A percentile compares a stretch with the other conserved stretches of the same genome.
Evolutionary conservation across 1,140 invertebrate genomes (phyloP).

Genomic region (Chironomus tepperi): DNA sequence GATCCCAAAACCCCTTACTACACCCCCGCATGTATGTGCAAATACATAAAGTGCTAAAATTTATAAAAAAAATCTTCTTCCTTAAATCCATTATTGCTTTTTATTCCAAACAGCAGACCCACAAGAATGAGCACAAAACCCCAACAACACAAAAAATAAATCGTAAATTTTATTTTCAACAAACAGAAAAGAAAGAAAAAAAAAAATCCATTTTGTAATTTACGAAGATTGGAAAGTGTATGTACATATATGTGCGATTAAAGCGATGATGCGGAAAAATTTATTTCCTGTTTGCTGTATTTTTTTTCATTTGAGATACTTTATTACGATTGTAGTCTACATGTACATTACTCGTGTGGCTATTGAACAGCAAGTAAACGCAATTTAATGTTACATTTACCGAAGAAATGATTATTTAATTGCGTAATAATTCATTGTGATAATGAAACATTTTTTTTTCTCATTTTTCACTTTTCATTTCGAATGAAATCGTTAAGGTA

Average conservation of each 20-base stretch:
- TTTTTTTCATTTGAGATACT: not conserved
- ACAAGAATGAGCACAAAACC: not conserved
- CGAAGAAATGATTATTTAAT: not conserved
- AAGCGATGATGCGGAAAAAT: constrained; percentile 12
- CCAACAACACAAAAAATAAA: not conserved
- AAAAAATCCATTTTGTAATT: not conserved
- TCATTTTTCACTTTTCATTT: not conserved
- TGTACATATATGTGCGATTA: not conserved
- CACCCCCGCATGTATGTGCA: not conserved
- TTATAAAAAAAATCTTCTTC: not conserved
- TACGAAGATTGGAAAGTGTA: constrained; percentile 5
- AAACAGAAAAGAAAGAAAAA: not conserved
- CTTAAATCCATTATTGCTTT: not conserved
- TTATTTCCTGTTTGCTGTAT: constrained; percentile 4
- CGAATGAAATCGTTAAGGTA: too few relatives aligned
- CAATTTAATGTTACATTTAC: not conserved
- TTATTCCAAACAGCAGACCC: not conserved
- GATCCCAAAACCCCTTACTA: not conserved
- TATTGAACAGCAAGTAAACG: not conserved
- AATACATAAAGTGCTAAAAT: not conserved
- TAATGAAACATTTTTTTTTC: not conserved
- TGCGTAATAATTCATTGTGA: constrained; percentile 13
- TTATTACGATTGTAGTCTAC: not conserved
- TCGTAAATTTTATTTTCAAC: constrained; percentile 9
- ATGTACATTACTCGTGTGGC: not conserved